phyloP scores from a whole-genome alignment of 2,888 invertebrate species.

The Tenodera sinensis region DNA sequence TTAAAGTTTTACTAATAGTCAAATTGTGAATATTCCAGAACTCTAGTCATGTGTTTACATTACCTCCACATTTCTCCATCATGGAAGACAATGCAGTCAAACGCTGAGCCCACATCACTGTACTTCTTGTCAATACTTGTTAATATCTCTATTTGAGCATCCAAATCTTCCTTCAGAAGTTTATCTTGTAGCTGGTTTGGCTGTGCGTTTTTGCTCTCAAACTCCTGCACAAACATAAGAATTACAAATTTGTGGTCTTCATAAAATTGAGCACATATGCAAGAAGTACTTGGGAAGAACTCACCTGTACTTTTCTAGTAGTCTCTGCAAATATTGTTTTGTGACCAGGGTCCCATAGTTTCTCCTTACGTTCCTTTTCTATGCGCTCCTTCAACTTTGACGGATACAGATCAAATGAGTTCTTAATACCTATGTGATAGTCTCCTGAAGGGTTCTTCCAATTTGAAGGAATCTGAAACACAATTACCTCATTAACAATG shows the following conservation, averaged over 20 bases:
- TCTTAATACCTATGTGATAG: slow-evolving; percentile 84
- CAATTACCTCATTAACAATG: slow-evolving; percentile 22
- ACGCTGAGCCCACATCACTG: slow-evolving; percentile 80
- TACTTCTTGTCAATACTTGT: slow-evolving; percentile 83
- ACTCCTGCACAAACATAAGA: slow-evolving; percentile 46
- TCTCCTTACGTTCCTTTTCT: slow-evolving; percentile 71
- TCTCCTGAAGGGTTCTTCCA: slow-evolving; percentile 84
- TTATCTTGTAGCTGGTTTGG: slow-evolving; percentile 57
- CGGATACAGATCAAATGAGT: slow-evolving; percentile 83
- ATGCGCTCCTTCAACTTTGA: slow-evolving; percentile 77
- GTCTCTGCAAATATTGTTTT: slow-evolving; percentile 76
- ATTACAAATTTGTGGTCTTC: too few relatives aligned
- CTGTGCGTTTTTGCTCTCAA: slow-evolving; percentile 63
- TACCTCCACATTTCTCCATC: slow-evolving; percentile 89
- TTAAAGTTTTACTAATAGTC: too few relatives aligned
- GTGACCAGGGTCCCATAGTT: slow-evolving; percentile 80
- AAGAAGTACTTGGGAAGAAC: neutral
- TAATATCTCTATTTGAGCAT: slow-evolving; percentile 79
- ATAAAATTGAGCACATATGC: neutral
- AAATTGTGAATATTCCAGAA: too few relatives aligned
- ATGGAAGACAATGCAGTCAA: slow-evolving; percentile 90
- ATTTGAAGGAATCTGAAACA: slow-evolving; percentile 65
- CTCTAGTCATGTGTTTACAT: neutral
- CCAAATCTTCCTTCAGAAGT: slow-evolving; percentile 81
- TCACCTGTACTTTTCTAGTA: slow-evolving; percentile 62